A percentile compares a stretch with the other conserved stretches of the same genome.
Conservation (phyloP, 1,140 invertebrate genomes). For the Coelopa frigida region DNA sequence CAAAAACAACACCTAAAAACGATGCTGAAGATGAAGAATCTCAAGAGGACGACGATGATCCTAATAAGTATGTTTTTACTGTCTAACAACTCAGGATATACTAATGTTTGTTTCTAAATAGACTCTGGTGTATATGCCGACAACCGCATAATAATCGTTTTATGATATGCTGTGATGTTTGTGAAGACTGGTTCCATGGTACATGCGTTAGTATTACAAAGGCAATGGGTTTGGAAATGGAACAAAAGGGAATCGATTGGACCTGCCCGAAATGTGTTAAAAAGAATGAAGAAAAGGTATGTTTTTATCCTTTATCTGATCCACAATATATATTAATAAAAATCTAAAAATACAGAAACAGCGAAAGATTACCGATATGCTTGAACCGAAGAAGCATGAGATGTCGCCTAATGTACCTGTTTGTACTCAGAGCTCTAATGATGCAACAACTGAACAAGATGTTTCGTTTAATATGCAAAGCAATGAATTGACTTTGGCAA, state of each 20-base stretch:
- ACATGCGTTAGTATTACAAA: constrained; percentile 92
- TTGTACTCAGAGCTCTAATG: too few species aligned
- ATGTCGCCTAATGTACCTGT: too few species aligned
- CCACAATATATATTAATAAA: background rate
- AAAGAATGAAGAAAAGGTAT: constrained; percentile 44
- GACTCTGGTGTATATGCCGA: constrained; percentile 92
- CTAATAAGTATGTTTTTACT: constrained; percentile 50
- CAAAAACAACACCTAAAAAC: constrained; percentile 5
- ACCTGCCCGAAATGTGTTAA: constrained; percentile 76
- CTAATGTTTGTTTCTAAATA: constrained; percentile 27
- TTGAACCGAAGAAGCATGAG: too few species aligned
- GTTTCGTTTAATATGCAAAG: too few species aligned
- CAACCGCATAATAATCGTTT: constrained; percentile 93
- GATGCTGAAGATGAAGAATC: constrained; percentile 48
- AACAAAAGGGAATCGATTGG: constrained; percentile 82
- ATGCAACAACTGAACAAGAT: too few species aligned
- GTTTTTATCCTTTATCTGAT: background rate
- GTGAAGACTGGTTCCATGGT: constrained; percentile 96
- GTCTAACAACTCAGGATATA: background rate
- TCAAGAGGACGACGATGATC: constrained; percentile 84
- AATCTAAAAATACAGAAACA: constrained; percentile 21
- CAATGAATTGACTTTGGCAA: too few species aligned
- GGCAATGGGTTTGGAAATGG: constrained; percentile 83
- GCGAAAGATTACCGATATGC: constrained; percentile 36
- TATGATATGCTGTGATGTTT: constrained; percentile 96